Conservation (phyloP, 2,888 invertebrate genomes). For the Ectemnius continuus region DNA sequence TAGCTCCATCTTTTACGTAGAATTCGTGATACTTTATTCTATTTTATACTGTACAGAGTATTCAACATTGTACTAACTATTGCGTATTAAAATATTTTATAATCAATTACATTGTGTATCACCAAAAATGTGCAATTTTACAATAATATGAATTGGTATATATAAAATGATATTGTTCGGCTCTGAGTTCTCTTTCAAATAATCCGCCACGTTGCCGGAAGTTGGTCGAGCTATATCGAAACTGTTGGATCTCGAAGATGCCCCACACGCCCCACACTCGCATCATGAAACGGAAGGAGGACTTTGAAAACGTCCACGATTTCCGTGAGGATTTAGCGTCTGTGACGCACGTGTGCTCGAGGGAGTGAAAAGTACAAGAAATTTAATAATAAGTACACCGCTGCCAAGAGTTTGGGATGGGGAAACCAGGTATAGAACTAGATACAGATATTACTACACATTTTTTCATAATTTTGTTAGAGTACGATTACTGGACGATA, state of each 20-base stretch:
- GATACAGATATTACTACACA: neutral
- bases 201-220: neutral
- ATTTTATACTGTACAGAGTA: no score
- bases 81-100: no score
- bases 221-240: neutral
- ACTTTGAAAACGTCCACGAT: slow-evolving; percentile 28
- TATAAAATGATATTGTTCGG: no score
- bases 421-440: slow-evolving; percentile 75
- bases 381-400: slow-evolving; percentile 4
- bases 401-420: slow-evolving; percentile 68
- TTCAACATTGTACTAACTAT: no score
- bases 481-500: neutral
- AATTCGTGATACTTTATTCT: no score
- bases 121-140: no score
- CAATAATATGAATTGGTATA: no score
- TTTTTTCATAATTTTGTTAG: neutral
- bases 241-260: neutral
- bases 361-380: neutral
- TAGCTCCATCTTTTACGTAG: no score
- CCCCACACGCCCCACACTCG: slow-evolving; percentile 17
- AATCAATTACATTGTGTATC: no score
- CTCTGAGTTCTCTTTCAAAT: no score
- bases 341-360: slow-evolving; percentile 54
- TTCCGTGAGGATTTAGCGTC: slow-evolving; percentile 58
- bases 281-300: slow-evolving; percentile 35